A percentile compares a stretch with the other conserved stretches of the same genome.
These are phyloP conservation scores for Calcarius lapponicus DNA, from an alignment of 2,797 vertebrate genomes.

Conservation along the genomic window DNA sequence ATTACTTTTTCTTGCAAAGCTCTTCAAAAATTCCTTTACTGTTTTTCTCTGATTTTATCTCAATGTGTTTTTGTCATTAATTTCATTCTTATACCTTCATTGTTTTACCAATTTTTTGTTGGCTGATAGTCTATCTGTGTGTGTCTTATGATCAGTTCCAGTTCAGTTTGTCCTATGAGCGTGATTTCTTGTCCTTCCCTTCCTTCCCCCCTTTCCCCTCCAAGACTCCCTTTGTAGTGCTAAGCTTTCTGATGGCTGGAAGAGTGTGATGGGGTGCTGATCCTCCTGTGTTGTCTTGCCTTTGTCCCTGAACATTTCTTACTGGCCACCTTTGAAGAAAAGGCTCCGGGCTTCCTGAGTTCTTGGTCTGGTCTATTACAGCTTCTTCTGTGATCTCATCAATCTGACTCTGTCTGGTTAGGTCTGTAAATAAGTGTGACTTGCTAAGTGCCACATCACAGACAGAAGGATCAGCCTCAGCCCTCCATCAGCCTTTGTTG, in stretches of 20 bases:
- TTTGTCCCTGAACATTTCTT: neutral
- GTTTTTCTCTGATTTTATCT: slow-evolving; percentile 52
- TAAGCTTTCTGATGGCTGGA: neutral
- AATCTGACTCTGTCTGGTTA: neutral
- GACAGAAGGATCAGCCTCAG: neutral
- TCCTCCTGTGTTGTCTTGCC: neutral
- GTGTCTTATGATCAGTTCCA: neutral
- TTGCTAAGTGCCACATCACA: neutral
- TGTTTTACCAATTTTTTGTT: slow-evolving; percentile 23
- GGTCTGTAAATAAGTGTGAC: neutral
- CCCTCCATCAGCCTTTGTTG: neutral
- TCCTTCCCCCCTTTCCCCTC: fast-evolving
- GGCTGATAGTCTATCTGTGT: neutral
- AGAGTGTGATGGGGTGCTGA: neutral
- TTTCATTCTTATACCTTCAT: neutral
- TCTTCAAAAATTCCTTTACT: slow-evolving; percentile 35
- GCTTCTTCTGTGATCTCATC: neutral
- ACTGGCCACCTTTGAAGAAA: neutral
- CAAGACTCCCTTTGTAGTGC: neutral
- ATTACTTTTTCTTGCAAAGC: neutral
- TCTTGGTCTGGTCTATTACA: neutral
- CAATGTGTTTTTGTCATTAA: slow-evolving; percentile 31
- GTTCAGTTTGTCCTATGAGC: neutral
- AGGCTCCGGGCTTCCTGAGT: neutral
- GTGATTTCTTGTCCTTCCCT: neutral